Evolutionary conservation across 2,888 invertebrate species (phyloP), one percentile per base, ranked within the genome.

Genomic region (Acanthosepion lycidas): DNA sequence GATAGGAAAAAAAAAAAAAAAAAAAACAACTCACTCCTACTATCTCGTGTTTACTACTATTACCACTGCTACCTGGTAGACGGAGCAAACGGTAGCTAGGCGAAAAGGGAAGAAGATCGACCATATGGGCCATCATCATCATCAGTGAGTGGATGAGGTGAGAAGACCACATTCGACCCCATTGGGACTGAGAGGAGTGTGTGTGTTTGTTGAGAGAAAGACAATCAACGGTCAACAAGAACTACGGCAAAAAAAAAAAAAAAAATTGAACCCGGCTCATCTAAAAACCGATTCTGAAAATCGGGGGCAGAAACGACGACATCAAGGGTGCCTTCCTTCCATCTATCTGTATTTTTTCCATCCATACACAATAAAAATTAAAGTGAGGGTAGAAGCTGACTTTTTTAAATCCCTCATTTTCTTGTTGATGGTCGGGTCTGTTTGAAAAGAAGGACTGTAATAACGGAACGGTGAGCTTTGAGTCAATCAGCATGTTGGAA

Each of bases 401-500:
- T 20, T 92, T 49, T 49, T n/a, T 26, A 92, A 23, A 49, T 48
- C 28, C 49, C 28, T 53, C 51, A 26, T 15, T 53, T 53, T 49
- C 93, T 53, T 93, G 49, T 92, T 93, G n/a, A 5, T 93, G n/a
- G 18, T 53, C 15, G 26, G 48, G 6, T 93, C 28, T n/a, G 6
- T 53, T 28, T 92, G 1, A 92, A 92, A 48, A 33, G 48, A 33
- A 92, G 12, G 59, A 59, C 59, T 6, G 2, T 59, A 23, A 59
- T 6, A 59, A 23, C 59, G 20, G 59, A 59, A 23, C 20, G 23
- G 51, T 0, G 51, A 51, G 51, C 42, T 42, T 42, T 42, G 23
- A 59, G 23, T 59, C 59, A 20, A 6, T 6, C 20, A 59, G 23
- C 20, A 95, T 93, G 33, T 97, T 97, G 97, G 97, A 97, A 95